phyloP scores from a whole-genome alignment of 2,797 vertebrate species.

The Acomys russatus region DNA sequence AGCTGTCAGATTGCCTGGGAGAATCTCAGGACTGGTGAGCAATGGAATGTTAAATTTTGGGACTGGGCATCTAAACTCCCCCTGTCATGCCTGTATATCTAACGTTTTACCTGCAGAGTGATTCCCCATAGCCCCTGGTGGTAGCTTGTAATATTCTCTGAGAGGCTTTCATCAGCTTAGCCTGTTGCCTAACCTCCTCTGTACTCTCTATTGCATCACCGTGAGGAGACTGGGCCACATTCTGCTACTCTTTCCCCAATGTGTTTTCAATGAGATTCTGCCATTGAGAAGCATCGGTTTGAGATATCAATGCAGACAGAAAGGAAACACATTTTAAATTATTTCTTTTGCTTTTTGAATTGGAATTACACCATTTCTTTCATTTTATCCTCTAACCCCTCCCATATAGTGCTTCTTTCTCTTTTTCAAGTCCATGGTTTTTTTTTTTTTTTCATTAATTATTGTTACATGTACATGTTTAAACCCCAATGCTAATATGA shows the following conservation, averaged over 20 bases:
- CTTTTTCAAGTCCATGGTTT: neutral
- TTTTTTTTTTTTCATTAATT: neutral
- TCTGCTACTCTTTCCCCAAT: neutral
- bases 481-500: neutral
- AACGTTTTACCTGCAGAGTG: neutral
- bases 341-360: neutral
- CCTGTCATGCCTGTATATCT: neutral
- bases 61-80: neutral
- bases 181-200: neutral
- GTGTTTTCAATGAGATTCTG: neutral
- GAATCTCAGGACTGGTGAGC: neutral
- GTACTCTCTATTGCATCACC: neutral
- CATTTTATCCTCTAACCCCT: neutral
- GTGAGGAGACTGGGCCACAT: neutral
- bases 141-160: neutral
- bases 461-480: neutral
- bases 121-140: neutral
- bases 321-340: neutral
- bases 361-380: neutral
- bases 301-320: neutral
- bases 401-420: neutral
- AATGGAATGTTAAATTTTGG: neutral
- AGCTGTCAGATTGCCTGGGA: neutral
- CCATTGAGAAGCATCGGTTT: neutral
- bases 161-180: neutral